phyloP scores from a whole-genome alignment of 2,888 invertebrate species.

The Phaedon cochleariae region DNA sequence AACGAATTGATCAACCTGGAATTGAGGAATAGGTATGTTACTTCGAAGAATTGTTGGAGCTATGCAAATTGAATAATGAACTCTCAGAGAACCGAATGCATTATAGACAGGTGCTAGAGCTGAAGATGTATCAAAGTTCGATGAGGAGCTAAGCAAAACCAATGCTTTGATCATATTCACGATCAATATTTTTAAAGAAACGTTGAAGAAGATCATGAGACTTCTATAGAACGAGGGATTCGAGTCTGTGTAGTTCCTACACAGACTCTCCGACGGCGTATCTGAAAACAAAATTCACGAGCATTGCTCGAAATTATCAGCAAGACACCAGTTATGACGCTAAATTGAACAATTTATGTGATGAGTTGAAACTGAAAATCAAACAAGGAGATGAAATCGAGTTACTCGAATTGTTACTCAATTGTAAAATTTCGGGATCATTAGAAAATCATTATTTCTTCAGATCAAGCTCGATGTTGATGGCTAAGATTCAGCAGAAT shows the following conservation, averaged over 20 bases:
- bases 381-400: conserved; percentile 4
- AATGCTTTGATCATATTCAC: conserved; percentile 7
- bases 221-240: no score
- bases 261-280: neutral
- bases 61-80: no score
- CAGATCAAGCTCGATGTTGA: conserved; percentile 31
- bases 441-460: conserved; percentile 28
- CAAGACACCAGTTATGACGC: conserved; percentile 29
- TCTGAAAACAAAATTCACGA: conserved; percentile 36
- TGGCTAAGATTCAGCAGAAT: conserved; percentile 6
- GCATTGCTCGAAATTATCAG: conserved; percentile 37
- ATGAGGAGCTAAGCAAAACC: neutral
- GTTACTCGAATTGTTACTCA: conserved; percentile 7
- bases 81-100: no score
- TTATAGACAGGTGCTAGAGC: no score
- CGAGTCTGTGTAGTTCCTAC: conserved; percentile 24
- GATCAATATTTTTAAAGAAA: neutral
- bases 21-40: no score
- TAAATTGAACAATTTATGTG: conserved; percentile 20
- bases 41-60: no score
- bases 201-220: neutral
- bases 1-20: no score
- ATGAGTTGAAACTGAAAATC: neutral
- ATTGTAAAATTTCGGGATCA: conserved; percentile 22
- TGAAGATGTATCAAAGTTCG: neutral